phyloP scores from a whole-genome alignment of 2,113 vertebrate genomes.

The Tyrannus savana region DNA sequence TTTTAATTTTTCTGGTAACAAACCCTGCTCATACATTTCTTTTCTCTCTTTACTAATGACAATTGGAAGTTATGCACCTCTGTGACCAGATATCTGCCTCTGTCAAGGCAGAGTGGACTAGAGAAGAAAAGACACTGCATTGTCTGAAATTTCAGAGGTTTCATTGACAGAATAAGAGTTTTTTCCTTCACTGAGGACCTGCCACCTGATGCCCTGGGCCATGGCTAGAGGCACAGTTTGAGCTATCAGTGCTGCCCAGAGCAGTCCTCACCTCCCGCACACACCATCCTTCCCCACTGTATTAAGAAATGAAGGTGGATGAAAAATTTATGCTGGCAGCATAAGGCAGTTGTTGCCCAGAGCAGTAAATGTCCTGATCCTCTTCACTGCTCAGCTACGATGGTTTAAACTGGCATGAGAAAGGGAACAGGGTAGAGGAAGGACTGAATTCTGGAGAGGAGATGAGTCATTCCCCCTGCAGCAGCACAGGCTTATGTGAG shows the following conservation, averaged over 20 bases:
- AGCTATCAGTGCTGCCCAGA: background rate
- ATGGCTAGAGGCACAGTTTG: background rate
- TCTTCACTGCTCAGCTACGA: background rate
- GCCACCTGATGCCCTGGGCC: background rate
- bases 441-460: background rate
- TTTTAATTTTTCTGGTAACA: background rate
- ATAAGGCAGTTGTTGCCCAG: background rate
- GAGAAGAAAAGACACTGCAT: background rate
- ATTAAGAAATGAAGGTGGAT: background rate
- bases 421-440: rapidly evolving
- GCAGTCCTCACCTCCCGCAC: background rate
- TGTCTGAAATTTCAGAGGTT: background rate
- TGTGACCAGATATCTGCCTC: background rate
- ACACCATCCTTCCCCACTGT: background rate
- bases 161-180: background rate
- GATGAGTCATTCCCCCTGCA: background rate
- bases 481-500: background rate
- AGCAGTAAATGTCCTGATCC: background rate
- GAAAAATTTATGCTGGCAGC: background rate
- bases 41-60: background rate
- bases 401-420: background rate
- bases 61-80: background rate
- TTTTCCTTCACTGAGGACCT: background rate
- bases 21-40: background rate
- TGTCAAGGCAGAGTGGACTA: background rate